Percentiles rank a stretch among this genome's conserved stretches.
Evolutionary conservation across 2,797 vertebrate genomes (phyloP).

Genomic region (Tenualosa thibaudeaui): DNA sequence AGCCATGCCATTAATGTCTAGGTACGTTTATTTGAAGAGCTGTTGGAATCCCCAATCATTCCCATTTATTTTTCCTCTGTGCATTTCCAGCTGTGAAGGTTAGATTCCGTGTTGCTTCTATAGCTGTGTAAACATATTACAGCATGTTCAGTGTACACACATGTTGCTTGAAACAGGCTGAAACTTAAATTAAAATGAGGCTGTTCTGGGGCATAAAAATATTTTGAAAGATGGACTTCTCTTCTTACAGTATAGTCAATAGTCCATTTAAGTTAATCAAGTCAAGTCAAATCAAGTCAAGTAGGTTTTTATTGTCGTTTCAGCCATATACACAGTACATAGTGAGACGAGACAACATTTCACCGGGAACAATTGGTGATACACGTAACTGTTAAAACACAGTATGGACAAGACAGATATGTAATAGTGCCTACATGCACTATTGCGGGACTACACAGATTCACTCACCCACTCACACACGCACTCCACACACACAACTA

Average conservation of each 20-base stretch:
- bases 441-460: no score
- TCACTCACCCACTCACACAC: no score
- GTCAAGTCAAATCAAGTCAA: no score
- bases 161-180: neutral
- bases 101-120: conserved; percentile 25
- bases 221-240: neutral
- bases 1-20: conserved; percentile 16
- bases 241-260: neutral
- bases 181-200: neutral
- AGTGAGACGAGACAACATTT: no score
- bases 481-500: no score
- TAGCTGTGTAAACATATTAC: conserved; percentile 37
- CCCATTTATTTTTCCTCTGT: conserved; percentile 4
- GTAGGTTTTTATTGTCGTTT: no score
- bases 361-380: no score
- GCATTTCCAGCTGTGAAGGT: conserved; percentile 2
- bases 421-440: no score
- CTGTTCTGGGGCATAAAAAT: neutral
- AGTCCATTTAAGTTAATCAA: neutral
- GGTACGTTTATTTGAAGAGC: conserved; percentile 23
- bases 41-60: conserved; percentile 15
- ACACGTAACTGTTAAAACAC: no score
- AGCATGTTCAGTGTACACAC: neutral
- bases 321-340: no score
- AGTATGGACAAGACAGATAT: no score